phyloP scores from a whole-genome alignment of 2,888 invertebrate species.

The Nomada ruficornis region DNA sequence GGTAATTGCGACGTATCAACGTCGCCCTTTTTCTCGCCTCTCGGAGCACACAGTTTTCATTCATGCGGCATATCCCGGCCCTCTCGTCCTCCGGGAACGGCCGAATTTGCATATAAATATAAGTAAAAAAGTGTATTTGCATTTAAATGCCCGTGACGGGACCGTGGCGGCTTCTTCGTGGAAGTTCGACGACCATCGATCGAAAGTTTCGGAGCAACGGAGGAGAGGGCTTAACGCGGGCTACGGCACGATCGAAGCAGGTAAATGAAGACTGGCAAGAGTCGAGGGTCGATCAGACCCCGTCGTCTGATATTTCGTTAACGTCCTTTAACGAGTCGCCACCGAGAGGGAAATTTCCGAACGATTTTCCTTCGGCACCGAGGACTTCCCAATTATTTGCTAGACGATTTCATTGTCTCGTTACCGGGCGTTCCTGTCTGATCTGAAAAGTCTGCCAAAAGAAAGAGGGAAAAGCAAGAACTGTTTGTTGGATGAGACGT shows the following conservation, averaged over 20 bases:
- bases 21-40: constrained; percentile 41
- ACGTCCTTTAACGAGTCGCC: constrained; percentile 1
- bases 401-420: too few species aligned
- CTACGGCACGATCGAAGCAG: not conserved
- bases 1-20: constrained; percentile 49
- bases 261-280: constrained; percentile 6
- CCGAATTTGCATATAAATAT: constrained; percentile 79
- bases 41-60: constrained; percentile 37
- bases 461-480: too few species aligned
- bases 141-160: constrained; percentile 67
- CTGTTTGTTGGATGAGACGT: too few species aligned
- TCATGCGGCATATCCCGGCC: constrained; percentile 31
- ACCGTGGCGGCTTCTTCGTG: constrained; percentile 11
- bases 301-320: not conserved
- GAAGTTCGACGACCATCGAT: constrained; percentile 55
- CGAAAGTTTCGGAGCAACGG: constrained; percentile 30
- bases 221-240: constrained; percentile 16
- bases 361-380: not conserved
- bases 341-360: constrained; percentile 7
- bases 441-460: too few species aligned
- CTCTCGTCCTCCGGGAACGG: constrained; percentile 58
- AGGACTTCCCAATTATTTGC: not conserved
- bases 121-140: constrained; percentile 73
- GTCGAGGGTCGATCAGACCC: not conserved
- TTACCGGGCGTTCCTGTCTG: too few species aligned